A percentile compares a stretch with the other conserved stretches of the same genome.
phyloP scores from a whole-genome alignment of 2,113 vertebrate species.

The Hippoglossus stenolepis region DNA sequence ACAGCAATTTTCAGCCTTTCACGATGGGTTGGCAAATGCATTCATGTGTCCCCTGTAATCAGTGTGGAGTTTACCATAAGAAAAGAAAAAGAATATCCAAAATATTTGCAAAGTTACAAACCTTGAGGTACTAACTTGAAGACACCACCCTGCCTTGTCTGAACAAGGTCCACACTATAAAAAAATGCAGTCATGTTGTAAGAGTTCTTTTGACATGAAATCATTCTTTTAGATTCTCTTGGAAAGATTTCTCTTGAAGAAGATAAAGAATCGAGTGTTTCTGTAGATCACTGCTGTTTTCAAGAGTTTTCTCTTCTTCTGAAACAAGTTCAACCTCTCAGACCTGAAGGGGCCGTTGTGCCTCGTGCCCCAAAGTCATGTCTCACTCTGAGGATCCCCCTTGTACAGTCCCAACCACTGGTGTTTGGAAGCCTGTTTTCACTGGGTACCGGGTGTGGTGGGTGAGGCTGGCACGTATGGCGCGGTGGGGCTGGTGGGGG shows the following conservation, averaged over 20 bases:
- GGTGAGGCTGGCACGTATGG: constrained; percentile 69
- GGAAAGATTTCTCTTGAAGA: not conserved
- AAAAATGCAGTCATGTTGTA: constrained; percentile 53
- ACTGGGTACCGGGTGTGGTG: constrained; percentile 80
- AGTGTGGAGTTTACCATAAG: constrained; percentile 36
- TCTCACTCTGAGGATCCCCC: constrained; percentile 1
- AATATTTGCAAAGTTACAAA: constrained; percentile 70
- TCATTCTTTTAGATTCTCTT: constrained; percentile 13
- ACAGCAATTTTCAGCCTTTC: constrained; percentile 8
- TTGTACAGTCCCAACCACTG: constrained; percentile 10
- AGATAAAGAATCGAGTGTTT: constrained; percentile 32
- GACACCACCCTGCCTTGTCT: constrained; percentile 33
- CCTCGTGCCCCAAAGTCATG: constrained; percentile 33
- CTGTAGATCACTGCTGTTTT: constrained; percentile 50
- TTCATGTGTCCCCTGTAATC: constrained; percentile 19
- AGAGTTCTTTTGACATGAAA: constrained; percentile 40
- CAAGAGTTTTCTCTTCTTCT: constrained; percentile 16
- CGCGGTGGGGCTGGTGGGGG: constrained; percentile 86
- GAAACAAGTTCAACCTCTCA: constrained; percentile 37
- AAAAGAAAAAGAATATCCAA: constrained; percentile 49
- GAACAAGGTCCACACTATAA: constrained; percentile 46
- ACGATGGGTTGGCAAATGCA: not conserved
- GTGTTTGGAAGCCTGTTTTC: constrained; percentile 59
- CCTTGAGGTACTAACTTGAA: constrained; percentile 69
- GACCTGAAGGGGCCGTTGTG: constrained; percentile 79